Percentiles rank a stretch among this genome's conserved stretches.
Evolutionary conservation across 2,888 invertebrate species (phyloP).

Genomic region (Troides aeacus): DNA sequence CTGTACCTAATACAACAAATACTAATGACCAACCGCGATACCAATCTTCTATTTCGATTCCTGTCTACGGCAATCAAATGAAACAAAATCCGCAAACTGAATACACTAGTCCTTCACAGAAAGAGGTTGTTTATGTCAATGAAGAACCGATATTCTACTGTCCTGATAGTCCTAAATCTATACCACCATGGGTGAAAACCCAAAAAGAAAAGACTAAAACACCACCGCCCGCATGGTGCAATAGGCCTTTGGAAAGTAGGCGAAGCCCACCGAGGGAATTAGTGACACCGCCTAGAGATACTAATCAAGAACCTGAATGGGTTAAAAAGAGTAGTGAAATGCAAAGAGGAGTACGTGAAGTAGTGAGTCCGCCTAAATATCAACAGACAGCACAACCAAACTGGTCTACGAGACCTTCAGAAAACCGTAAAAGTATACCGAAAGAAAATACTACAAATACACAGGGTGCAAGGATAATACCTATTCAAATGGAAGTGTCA

Average conservation of each 20-base stretch:
- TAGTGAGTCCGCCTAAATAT: constrained; percentile 69
- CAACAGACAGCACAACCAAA: constrained; percentile 66
- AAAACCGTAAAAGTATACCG: constrained; percentile 70
- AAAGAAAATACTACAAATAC: constrained; percentile 54
- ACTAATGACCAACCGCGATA: constrained; percentile 61
- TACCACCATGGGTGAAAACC: constrained; percentile 72
- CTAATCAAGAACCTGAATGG: constrained; percentile 71
- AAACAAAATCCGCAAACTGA: constrained; percentile 59
- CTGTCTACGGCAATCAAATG: constrained; percentile 56
- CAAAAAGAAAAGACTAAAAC: constrained; percentile 76
- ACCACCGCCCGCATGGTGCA: constrained; percentile 73
- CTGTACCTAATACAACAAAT: constrained; percentile 39
- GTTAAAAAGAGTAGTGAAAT: constrained; percentile 68
- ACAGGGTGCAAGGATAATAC: constrained; percentile 79
- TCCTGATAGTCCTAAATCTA: constrained; percentile 70
- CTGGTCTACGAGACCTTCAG: constrained; percentile 73
- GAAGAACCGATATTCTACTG: constrained; percentile 72
- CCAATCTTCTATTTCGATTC: constrained; percentile 74
- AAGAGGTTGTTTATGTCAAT: constrained; percentile 69
- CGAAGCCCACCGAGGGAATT: constrained; percentile 64
- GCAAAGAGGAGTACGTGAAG: constrained; percentile 63
- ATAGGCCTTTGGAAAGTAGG: constrained; percentile 63
- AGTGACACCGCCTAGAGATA: constrained; percentile 65
- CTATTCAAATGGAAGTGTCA: constrained; percentile 83
- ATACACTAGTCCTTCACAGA: constrained; percentile 56